Base-by-base conservation (phyloP, 2,888 invertebrate species). In the Chrysotoxum bicinctum region DNA sequence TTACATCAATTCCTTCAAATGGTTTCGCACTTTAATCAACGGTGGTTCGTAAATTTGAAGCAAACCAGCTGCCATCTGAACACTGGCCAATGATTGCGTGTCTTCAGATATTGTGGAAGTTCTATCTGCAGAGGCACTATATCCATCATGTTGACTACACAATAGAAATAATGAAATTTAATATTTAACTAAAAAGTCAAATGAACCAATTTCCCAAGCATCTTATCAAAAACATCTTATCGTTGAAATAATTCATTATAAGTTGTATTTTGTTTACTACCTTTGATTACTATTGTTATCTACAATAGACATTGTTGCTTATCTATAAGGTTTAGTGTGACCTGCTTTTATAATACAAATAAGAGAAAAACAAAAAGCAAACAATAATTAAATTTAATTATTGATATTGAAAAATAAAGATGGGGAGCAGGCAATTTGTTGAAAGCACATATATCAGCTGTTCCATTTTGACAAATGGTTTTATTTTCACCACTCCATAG, bases 1-100 rank as follows among this genome's bases (percentile, higher is more conserved):
- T 86, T 87, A 91, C 92, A 91, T 90, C 54, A 92, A 85, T 76
- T 91, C 92, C 66, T 90, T 91, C 8, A 92, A 88, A 76, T 90
- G 90, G 23, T 76, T 85, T 32, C 90, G 90, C 0, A 89, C 89
- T 6, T 89, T 89, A 0, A 75, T 86, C 32, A 92, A 84, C 0
- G 90, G 90, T 8, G 91, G 91, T 68, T 91, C 89, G 37, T 88
- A 89, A 30, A 90, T 89, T 79, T 90, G 87, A 9, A 91, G 78
- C 16, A 91, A 19, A 0, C 91, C 91, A 3, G 88, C 78, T 21
- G 91, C 88, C 76, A 91, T 70, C 69, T 91, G 90, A 54, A 88
- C 52, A 0, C 90, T 87, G 1, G 90, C 88, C 62, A 90, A 45
- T 72, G 89, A 89, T 56, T 85, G 84, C 7, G 83, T 52, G 3